Evolutionary conservation across 2,797 vertebrate genomes (phyloP).

Genomic region (Anomalospiza imberbis): DNA sequence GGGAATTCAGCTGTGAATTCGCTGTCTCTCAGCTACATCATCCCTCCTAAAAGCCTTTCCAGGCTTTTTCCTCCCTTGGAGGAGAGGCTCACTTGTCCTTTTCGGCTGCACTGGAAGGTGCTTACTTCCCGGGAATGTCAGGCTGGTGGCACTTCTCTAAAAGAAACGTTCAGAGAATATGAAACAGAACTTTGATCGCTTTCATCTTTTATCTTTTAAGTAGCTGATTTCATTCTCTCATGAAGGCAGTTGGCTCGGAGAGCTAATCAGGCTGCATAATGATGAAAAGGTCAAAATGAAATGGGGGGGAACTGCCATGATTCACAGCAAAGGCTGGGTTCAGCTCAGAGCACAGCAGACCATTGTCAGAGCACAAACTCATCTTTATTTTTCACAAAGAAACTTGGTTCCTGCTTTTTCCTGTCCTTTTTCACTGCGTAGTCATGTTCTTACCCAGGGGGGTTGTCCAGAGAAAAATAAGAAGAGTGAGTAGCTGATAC

Average conservation of each 20-base stretch:
- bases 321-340: neutral
- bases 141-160: neutral
- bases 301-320: neutral
- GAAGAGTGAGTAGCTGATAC: neutral
- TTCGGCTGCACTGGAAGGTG: neutral
- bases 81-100: neutral
- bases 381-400: neutral
- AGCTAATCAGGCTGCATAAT: conserved; percentile 39
- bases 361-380: neutral
- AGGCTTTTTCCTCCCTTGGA: neutral
- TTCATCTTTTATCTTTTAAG: conserved; percentile 8
- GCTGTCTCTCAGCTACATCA: neutral
- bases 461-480: neutral
- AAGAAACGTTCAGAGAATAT: neutral
- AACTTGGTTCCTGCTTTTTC: neutral
- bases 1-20: neutral
- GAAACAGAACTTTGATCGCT: neutral
- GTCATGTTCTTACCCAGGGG: neutral
- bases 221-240: neutral
- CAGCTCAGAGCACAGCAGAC: neutral
- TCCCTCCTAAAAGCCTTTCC: neutral
- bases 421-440: neutral
- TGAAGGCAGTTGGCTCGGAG: neutral
- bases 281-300: conserved; percentile 2
- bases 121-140: neutral